Percentiles rank a stretch among this genome's conserved stretches.
phyloP scores from a whole-genome alignment of 2,797 vertebrate genomes.

The Epinephelus coioides region DNA sequence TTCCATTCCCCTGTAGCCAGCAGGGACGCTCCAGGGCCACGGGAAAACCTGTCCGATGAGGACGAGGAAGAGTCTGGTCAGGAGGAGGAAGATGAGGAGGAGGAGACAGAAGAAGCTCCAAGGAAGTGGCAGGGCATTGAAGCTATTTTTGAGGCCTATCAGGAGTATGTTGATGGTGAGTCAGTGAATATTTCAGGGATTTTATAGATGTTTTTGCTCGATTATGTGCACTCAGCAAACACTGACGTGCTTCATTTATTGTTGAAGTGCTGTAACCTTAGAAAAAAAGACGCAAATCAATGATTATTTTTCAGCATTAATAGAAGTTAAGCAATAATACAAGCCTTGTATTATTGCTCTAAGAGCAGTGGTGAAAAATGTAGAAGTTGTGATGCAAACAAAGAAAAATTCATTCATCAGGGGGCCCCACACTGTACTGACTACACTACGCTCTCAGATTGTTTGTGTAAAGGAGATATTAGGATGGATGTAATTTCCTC shows the following conservation, averaged over 20 bases:
- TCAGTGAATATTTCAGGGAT: neutral
- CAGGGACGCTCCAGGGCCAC: constrained; percentile 53
- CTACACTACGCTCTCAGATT: neutral
- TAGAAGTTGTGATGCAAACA: too few relatives aligned
- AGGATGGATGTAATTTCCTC: neutral
- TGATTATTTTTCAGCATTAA: neutral
- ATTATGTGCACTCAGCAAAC: too few relatives aligned
- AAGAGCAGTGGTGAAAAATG: neutral
- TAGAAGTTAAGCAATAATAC: neutral
- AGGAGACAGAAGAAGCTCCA: constrained; percentile 82
- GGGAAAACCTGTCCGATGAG: constrained; percentile 68
- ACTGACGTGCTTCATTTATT: too few relatives aligned
- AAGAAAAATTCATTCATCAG: too few relatives aligned
- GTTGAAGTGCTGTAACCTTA: neutral
- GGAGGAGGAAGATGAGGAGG: constrained; percentile 79
- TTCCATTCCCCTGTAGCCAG: constrained; percentile 59
- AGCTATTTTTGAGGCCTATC: constrained; percentile 92
- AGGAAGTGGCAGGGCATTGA: constrained; percentile 94
- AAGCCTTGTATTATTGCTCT: neutral
- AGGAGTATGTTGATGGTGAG: constrained; percentile 92
- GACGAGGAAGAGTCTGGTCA: constrained; percentile 77
- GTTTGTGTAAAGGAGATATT: constrained; percentile 1
- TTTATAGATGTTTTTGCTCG: too few relatives aligned
- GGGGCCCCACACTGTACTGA: neutral
- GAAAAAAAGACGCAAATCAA: neutral